Percentiles rank a stretch among this genome's conserved stretches.
phyloP scores from a whole-genome alignment of 2,888 invertebrate species.

The Scaptomyza tumidula region DNA sequence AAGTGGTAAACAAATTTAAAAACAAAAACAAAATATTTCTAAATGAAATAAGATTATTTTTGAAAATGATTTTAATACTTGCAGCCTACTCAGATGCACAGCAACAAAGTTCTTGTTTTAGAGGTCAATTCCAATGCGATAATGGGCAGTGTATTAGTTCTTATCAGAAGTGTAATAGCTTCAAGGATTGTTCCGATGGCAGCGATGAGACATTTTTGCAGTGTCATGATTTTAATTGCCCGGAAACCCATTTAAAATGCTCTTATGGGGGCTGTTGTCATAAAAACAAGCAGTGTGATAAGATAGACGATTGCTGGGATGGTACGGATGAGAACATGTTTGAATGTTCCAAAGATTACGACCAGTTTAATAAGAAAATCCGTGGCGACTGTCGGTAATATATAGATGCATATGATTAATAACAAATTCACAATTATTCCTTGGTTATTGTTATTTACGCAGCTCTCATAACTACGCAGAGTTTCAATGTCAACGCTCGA shows the following conservation, averaged over 20 bases:
- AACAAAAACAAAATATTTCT: too few species aligned
- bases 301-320: constrained; percentile 31
- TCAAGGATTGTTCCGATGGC: constrained; percentile 28
- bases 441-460: not conserved
- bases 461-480: not conserved
- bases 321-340: constrained; percentile 29
- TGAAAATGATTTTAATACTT: not conserved
- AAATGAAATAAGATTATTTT: not conserved
- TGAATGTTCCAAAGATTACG: not conserved
- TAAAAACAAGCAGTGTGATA: constrained; percentile 6
- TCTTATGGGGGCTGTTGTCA: constrained; percentile 36
- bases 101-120: not conserved
- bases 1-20: constrained; percentile 6
- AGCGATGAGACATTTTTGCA: constrained; percentile 41
- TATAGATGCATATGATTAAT: not conserved
- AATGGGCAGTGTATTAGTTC: constrained; percentile 19
- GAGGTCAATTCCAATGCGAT: constrained; percentile 24
- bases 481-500: constrained; percentile 19
- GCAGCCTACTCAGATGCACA: not conserved
- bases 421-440: not conserved
- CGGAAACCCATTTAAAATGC: not conserved
- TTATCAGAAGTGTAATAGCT: constrained; percentile 12
- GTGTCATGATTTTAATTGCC: constrained; percentile 21
- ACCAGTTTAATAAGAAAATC: not conserved
- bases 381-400: constrained; percentile 13